Base-by-base conservation (phyloP, 2,888 invertebrate genomes). In the Slavum lentiscoides region DNA sequence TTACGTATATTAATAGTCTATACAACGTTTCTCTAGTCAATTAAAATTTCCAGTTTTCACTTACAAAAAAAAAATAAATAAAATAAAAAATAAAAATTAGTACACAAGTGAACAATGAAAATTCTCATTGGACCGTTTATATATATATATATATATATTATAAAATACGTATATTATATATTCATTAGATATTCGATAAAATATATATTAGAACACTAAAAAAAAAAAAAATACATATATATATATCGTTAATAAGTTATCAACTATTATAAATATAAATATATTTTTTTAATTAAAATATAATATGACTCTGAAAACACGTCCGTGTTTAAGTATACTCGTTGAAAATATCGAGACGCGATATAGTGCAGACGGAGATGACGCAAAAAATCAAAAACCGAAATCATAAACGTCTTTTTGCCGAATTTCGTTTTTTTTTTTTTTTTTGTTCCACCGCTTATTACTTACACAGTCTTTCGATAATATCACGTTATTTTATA, bases 31-130 rank as follows among this genome's bases (percentile, higher is more conserved):
- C 39, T 55, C 39, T 55, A 66, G 55, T 66, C 80, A 80, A 80
- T 80, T 53, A 80, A 72, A 66, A 80, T 64, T 72, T 80, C 80
- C 80, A 80, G 80, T 80, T 80, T 69, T 64, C 70, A 72, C 72
- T 80, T 72, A 55, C 6, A 61, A 58, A 75, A 67, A 68, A 75
- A 59, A 75, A 73, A 61, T 17, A 37, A 74, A 66, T 21, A 76
- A 30, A 30, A 30, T 30, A 30, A 61, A 21, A 37, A 74, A 66
- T 21, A 76, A 76, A 69, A 69, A 70, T 23, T 53, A 55, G 62
- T 64, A 72, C 55, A 80, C 70, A 80, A 80, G 80, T 80, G 64
- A 80, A 70, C 64, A 80, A 58, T 80, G 80, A 58, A 80, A 80
- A 72, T 64, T 80, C 62, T 66, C 37, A 80, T 80, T 80, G 64